Percentiles rank a stretch among this genome's conserved stretches.
Conservation (phyloP, 2,113 vertebrate species). For the Passerina amoena region DNA sequence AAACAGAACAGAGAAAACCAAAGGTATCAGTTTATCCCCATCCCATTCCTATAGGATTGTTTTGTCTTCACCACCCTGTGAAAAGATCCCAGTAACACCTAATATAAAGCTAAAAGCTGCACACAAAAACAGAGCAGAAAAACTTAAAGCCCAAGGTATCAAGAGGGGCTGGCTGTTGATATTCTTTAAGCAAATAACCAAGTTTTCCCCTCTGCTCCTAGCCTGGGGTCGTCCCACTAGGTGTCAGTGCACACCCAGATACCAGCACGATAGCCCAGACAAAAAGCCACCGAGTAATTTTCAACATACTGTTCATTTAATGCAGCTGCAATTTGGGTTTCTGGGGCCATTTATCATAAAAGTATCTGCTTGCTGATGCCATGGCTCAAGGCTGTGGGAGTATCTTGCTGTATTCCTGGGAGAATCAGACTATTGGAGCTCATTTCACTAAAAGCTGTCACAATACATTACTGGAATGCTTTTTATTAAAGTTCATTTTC, state of each 20-base stretch:
- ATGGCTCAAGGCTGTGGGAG: conserved; percentile 60
- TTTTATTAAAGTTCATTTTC: conserved; percentile 68
- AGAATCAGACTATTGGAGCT: conserved; percentile 33
- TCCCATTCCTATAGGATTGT: not conserved
- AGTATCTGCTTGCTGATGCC: conserved; percentile 50
- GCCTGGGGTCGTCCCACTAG: conserved; percentile 6
- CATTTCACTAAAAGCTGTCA: conserved; percentile 65
- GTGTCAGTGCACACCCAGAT: conserved; percentile 42
- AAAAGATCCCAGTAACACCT: not conserved
- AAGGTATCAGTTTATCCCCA: too few relatives aligned
- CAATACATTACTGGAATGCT: conserved; percentile 35
- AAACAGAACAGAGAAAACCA: too few relatives aligned
- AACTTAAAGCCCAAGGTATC: not conserved
- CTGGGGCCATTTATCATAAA: conserved; percentile 64
- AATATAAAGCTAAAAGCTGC: not conserved
- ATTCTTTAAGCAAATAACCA: not conserved
- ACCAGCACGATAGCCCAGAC: not conserved
- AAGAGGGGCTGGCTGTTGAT: not conserved
- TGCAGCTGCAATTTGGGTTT: conserved; percentile 68
- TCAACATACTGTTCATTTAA: conserved; percentile 39
- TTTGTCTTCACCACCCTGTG: not conserved
- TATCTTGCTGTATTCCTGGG: conserved; percentile 29
- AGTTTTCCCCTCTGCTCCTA: not conserved
- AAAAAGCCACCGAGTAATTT: not conserved
- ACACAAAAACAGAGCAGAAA: not conserved